phyloP scores from a whole-genome alignment of 2,888 invertebrate species.

The Apamea anceps region DNA sequence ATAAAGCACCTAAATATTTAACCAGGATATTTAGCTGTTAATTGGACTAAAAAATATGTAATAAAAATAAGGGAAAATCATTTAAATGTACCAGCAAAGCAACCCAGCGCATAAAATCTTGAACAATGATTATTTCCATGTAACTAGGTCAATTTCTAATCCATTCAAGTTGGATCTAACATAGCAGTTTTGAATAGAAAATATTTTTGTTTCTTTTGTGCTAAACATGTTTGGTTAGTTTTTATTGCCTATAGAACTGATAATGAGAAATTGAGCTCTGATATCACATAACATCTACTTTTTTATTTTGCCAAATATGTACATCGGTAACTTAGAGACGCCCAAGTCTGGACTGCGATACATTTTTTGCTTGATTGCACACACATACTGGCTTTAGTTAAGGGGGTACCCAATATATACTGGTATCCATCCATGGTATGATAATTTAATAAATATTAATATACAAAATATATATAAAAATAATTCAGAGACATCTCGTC shows the following conservation, averaged over 20 bases:
- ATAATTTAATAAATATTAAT: background rate
- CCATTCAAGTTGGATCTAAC: conserved; percentile 73
- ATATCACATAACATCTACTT: conserved; percentile 1
- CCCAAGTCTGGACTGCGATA: background rate
- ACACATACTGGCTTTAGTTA: rapidly evolving
- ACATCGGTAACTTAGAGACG: background rate
- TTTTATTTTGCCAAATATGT: background rate
- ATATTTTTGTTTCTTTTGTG: conserved; percentile 38
- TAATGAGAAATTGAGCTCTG: conserved; percentile 35
- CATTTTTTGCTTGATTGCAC: background rate
- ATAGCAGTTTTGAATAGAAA: conserved; percentile 60
- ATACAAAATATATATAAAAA: background rate
- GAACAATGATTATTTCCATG: conserved; percentile 74
- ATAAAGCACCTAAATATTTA: conserved; percentile 6
- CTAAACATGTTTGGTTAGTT: conserved; percentile 35
- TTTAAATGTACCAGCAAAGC: conserved; percentile 33
- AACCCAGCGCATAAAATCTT: conserved; percentile 65
- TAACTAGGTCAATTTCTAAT: conserved; percentile 83
- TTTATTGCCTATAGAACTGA: conserved; percentile 57
- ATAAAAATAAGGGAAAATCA: conserved; percentile 12
- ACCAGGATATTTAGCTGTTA: background rate
- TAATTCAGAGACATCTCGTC: background rate
- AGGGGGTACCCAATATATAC: background rate
- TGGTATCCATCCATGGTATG: background rate
- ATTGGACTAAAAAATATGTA: conserved; percentile 13